Base-by-base conservation (phyloP, 2,888 invertebrate genomes). In the Amorpha juglandis region DNA sequence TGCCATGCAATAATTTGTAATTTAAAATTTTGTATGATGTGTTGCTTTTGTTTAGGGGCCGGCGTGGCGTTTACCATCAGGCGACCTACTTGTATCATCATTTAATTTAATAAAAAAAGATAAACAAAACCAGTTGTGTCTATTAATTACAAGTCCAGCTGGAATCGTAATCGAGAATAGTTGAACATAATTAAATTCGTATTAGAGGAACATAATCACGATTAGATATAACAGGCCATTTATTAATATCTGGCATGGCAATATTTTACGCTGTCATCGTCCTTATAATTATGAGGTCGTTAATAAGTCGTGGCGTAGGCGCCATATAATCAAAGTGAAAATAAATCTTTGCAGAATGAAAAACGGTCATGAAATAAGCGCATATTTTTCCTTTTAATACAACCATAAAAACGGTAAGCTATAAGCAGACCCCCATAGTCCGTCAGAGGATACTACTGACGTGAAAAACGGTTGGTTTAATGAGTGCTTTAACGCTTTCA, bases 401-500 rank as follows among this genome's bases (percentile, higher is more conserved):
- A 82, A 78, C 80, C 87, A 90, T 91, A 92, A 92, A 92, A 92
- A 86, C 70, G 87, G 84, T 89, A 88, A 87, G 86, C 89, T 88
- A 88, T 87, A 86, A 85, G 85, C 87, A 80, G 84, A 81, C 83
- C 82, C 80, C 78, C 69, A 79, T 75, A 75, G 83, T 86, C 85
- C 88, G 91, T 91, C 93, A 90, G 80, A 81, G 85, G 91, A 92
- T 91, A 90, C 91, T 88, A 89, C 84, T 79, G 87, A 84, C 84
- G 90, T 92, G 90, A 93, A 86, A 87, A 87, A 93, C 86, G 86
- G 79, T 77, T 80, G 73, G 78, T 88, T 89, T 92, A 93, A 93
- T 91, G 91, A 93, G 88, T 89, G 88, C 91, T 88, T 92, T 92
- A 90, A 86, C 92, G 92, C 90, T 90, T 92, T 85, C 89, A 91